A percentile compares a stretch with the other conserved stretches of the same genome.
Conservation (phyloP, 2,113 vertebrate genomes). For the Ovis canadensis region DNA sequence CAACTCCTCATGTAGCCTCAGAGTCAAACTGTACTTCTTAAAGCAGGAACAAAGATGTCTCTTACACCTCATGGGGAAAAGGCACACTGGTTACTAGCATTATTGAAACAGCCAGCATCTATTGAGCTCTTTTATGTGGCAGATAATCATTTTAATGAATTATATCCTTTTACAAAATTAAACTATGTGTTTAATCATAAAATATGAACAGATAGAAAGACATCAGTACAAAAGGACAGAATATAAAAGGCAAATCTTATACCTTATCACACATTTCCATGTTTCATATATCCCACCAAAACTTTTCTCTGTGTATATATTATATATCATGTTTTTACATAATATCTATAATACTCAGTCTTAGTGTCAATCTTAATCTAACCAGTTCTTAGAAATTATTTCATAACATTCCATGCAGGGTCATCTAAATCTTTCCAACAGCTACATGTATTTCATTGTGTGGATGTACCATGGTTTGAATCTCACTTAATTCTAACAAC, state of each 20-base stretch:
- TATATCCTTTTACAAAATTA: not conserved
- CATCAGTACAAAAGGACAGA: not conserved
- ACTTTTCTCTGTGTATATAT: not conserved
- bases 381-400: not conserved
- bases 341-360: not conserved
- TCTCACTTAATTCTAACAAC: not conserved
- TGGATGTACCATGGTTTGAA: not conserved
- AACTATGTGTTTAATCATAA: constrained; percentile 3
- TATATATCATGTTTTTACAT: not conserved
- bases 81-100: not conserved
- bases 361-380: not conserved
- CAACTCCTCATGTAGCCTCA: not conserved
- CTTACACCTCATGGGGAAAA: not conserved
- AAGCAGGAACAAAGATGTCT: not conserved
- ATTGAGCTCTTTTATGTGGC: not conserved
- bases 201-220: not conserved
- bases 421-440: not conserved
- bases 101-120: not conserved
- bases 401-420: not conserved
- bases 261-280: not conserved
- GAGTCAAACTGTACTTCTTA: not conserved
- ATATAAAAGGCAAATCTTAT: not conserved
- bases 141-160: constrained; percentile 24
- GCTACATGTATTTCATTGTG: not conserved
- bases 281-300: not conserved